phyloP scores from a whole-genome alignment of 1,140 invertebrate genomes.

The Trichogramma pretiosum region DNA sequence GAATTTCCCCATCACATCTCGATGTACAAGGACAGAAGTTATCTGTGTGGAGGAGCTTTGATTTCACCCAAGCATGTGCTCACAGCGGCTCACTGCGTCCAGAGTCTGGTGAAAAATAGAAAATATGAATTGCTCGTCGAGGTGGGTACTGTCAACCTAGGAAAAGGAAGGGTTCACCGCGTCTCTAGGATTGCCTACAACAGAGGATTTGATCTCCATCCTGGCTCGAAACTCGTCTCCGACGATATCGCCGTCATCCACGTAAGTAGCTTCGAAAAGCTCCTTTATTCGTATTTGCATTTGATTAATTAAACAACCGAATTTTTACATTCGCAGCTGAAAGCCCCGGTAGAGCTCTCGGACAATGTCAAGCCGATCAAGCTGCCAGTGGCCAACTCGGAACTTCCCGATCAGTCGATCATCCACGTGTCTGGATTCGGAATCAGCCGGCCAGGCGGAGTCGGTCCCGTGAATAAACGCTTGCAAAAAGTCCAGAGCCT shows the following conservation, averaged over 20 bases:
- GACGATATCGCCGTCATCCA: slow-evolving; percentile 1
- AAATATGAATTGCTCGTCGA: no score
- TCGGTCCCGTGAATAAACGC: no score
- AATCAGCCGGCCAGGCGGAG: no score
- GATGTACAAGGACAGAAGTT: background rate
- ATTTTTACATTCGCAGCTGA: background rate
- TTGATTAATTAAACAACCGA: background rate
- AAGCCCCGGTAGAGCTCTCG: background rate
- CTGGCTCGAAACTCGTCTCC: background rate
- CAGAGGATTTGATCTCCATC: background rate
- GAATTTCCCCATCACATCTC: background rate
- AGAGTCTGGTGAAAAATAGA: background rate
- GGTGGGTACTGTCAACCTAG: background rate
- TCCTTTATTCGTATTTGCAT: no score
- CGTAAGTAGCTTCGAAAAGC: background rate
- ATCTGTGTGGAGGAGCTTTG: background rate
- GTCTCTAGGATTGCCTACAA: background rate
- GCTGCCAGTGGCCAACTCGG: background rate
- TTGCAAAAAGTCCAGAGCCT: no score
- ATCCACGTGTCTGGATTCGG: background rate
- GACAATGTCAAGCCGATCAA: background rate
- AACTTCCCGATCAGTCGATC: background rate
- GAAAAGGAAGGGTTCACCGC: background rate
- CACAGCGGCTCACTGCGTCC: background rate
- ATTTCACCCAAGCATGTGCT: slow-evolving; percentile 1